Conservation (phyloP, 2,797 vertebrate genomes). For the Delichon dasypus region DNA sequence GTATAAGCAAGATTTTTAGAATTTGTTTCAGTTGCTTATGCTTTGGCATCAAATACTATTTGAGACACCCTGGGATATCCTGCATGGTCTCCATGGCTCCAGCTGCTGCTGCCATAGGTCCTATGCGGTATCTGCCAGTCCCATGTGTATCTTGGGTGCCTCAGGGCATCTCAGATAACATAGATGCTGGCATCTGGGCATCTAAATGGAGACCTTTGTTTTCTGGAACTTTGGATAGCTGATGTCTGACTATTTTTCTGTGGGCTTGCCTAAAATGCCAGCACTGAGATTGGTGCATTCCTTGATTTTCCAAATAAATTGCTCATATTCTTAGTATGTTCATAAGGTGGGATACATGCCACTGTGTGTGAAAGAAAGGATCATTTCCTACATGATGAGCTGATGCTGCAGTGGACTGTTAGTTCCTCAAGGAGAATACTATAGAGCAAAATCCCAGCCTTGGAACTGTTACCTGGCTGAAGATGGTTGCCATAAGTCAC, state of each 20-base stretch:
- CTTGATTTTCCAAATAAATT: constrained; percentile 9
- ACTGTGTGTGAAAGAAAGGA: background rate
- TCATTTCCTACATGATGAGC: background rate
- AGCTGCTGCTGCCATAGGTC: background rate
- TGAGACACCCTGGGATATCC: background rate
- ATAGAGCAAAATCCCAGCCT: background rate
- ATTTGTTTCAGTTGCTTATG: background rate
- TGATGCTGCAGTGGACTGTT: background rate
- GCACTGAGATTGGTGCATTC: background rate
- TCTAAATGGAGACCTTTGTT: constrained; percentile 50
- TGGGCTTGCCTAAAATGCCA: background rate
- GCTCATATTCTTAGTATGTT: background rate
- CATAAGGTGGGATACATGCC: background rate
- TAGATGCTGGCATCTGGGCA: background rate
- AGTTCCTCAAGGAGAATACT: background rate
- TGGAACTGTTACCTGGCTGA: background rate
- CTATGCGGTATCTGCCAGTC: constrained; percentile 1
- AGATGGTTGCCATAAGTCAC: background rate
- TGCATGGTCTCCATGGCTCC: background rate
- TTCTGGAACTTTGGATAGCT: background rate
- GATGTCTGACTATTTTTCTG: background rate
- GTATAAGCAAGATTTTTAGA: background rate
- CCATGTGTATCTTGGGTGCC: constrained; percentile 9
- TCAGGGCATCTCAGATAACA: background rate
- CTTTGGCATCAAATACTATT: background rate